These are phyloP conservation scores for Poeciliopsis retropinna DNA, from an alignment of 2,113 vertebrate species.

Conservation along the genomic window DNA sequence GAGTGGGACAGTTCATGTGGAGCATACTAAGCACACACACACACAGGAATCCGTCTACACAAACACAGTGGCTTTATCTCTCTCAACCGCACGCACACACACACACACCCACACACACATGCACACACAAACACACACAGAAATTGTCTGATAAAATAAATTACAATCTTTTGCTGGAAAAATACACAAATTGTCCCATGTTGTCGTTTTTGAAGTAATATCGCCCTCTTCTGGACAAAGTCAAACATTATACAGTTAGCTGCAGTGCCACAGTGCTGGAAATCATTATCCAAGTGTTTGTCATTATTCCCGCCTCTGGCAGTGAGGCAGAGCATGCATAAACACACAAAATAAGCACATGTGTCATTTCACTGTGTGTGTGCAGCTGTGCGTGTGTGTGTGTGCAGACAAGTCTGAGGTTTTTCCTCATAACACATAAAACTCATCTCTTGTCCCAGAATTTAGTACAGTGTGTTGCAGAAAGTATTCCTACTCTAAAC, in stretches of 20 bases:
- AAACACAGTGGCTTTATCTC: slow-evolving; percentile 8
- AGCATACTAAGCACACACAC: slow-evolving; percentile 82
- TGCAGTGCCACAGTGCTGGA: slow-evolving; percentile 31
- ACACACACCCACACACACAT: neutral
- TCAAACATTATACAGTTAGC: slow-evolving; percentile 35
- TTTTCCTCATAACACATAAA: neutral
- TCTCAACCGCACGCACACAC: neutral
- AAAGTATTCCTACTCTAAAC: neutral
- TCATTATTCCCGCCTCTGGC: slow-evolving; percentile 32
- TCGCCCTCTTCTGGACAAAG: slow-evolving; percentile 72
- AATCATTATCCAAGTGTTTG: slow-evolving; percentile 3
- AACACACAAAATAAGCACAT: slow-evolving; percentile 49
- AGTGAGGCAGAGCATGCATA: slow-evolving; percentile 8
- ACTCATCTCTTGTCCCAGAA: slow-evolving; percentile 33
- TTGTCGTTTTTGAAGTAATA: slow-evolving; percentile 57
- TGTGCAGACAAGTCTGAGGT: slow-evolving; percentile 8
- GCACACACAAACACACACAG: slow-evolving; percentile 17
- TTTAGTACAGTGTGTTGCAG: slow-evolving; percentile 25
- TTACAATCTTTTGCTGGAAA: slow-evolving; percentile 52
- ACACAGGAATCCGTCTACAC: slow-evolving; percentile 31
- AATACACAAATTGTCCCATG: slow-evolving; percentile 19
- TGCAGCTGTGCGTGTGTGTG: neutral
- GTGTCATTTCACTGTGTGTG: slow-evolving; percentile 4
- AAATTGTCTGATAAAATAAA: slow-evolving; percentile 37
- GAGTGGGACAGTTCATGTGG: slow-evolving; percentile 91